phyloP scores from a whole-genome alignment of 2,888 invertebrate genomes.

The Campoplex capitator region DNA sequence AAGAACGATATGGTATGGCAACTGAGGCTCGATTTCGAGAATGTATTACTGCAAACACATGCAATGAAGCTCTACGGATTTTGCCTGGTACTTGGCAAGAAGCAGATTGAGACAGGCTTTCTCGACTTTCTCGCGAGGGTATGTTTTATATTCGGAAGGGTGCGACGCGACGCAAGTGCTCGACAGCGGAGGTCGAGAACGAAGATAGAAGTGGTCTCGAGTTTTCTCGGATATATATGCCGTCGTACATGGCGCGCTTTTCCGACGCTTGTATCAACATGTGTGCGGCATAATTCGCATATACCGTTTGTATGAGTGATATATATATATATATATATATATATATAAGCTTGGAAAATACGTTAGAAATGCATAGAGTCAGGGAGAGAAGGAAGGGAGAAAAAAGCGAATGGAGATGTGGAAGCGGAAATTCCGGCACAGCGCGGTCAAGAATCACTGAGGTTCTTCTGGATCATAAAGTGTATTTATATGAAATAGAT shows the following conservation, averaged over 20 bases:
- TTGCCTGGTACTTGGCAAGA: conserved; percentile 17
- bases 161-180: conserved; percentile 33
- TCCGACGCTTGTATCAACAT: conserved; percentile 23
- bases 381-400: neutral
- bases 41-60: neutral
- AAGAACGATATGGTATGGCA: neutral
- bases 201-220: conserved; percentile 46
- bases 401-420: neutral
- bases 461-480: neutral
- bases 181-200: conserved; percentile 31
- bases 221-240: neutral
- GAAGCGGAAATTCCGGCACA: conserved; percentile 17
- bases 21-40: conserved; percentile 2
- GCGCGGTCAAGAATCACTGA: conserved; percentile 56
- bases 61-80: neutral
- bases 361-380: conserved; percentile 63
- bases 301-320: neutral
- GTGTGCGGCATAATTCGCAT: conserved; percentile 46
- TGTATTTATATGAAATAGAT: no score
- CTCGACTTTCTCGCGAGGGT: neutral
- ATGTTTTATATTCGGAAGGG: neutral
- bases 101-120: conserved; percentile 24
- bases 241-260: neutral
- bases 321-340: neutral
- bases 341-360: neutral